Base-by-base conservation (phyloP, 2,113 vertebrate genomes). In the Murina feae region DNA sequence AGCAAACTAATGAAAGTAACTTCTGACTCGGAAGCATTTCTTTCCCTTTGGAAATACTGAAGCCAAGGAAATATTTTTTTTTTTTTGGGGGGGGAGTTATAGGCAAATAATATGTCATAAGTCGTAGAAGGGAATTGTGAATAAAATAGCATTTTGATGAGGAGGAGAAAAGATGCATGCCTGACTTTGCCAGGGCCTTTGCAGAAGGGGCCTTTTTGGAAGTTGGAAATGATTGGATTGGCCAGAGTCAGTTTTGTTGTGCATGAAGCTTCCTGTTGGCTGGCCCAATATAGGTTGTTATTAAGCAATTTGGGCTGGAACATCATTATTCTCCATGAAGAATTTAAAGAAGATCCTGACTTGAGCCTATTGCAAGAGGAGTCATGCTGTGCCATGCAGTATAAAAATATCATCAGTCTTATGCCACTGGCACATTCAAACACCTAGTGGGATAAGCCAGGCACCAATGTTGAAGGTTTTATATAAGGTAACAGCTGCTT, bases 401-500 rank as follows among this genome's bases (percentile, higher is more conserved):
- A 81, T 37, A 87, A 98, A 98, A 96, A 96, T 95, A 97, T 97
- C 96, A 98, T 98, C 98, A 98, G 96, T 98, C 96, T 98, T 98
- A 93, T 96, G 96, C 96, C 97, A 98, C 97, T 98, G 98, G 98
- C 98, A 98, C 95, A 90, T 95, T 98, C 42, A 78, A 95, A 95
- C 97, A 98, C 93, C 96, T 97, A 98, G 97, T 97, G 98, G 96
- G 86, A 98, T 90, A 98, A 90, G 94, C 95, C 5, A 91, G 98
- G 97, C 98, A 97, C 96, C 82, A 39, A 76, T 96, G 97, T 94
- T 98, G 98, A 98, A 98, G 98, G 96, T 98, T 98, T 98, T 98
- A 97, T 98, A 98, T 96, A 98, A 98, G 98, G 98, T 98, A 98
- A 98, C 98, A 99, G 98, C 98, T 99, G 98, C 98, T 98, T 98